Evolutionary conservation across 92 coral and sea anemone genomes (phyloP).

Genomic region (Hydrozoanthus gracilis): DNA sequence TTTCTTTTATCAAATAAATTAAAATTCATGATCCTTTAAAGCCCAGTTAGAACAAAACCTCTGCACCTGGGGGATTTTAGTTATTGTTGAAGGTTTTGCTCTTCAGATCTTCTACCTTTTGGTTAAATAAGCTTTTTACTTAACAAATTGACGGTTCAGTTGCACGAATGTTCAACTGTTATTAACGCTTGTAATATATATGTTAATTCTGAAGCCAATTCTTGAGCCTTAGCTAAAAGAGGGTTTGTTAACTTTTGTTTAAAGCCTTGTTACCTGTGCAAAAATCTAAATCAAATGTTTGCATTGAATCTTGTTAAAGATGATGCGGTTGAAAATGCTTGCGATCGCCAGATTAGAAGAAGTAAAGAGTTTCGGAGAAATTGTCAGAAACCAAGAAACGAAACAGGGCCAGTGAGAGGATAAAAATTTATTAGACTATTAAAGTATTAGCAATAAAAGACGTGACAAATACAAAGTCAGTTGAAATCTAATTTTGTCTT

Average conservation of each 20-base stretch:
- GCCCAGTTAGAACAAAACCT: slow-evolving; percentile 39
- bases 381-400: neutral
- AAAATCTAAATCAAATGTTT: neutral
- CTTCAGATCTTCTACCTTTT: slow-evolving; percentile 32
- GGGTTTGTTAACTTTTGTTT: neutral
- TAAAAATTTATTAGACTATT: too few relatives aligned
- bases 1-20: slow-evolving; percentile 35
- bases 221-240: neutral
- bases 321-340: neutral
- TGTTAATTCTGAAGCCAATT: slow-evolving; percentile 12
- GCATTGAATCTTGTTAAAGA: neutral
- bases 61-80: slow-evolving; percentile 46
- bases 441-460: too few relatives aligned
- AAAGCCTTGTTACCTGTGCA: neutral
- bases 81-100: slow-evolving; percentile 38
- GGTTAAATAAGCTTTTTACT: slow-evolving; percentile 16
- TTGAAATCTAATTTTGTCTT: neutral
- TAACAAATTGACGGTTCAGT: slow-evolving; percentile 40
- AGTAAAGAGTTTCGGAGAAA: neutral
- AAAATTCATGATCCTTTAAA: slow-evolving; percentile 43
- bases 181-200: slow-evolving; percentile 26
- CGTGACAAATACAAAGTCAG: neutral
- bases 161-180: slow-evolving; percentile 13
- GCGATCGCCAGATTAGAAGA: neutral
- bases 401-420: neutral